phyloP scores from a whole-genome alignment of 2,113 vertebrate species.

The Ornithorhynchus anatinus region DNA sequence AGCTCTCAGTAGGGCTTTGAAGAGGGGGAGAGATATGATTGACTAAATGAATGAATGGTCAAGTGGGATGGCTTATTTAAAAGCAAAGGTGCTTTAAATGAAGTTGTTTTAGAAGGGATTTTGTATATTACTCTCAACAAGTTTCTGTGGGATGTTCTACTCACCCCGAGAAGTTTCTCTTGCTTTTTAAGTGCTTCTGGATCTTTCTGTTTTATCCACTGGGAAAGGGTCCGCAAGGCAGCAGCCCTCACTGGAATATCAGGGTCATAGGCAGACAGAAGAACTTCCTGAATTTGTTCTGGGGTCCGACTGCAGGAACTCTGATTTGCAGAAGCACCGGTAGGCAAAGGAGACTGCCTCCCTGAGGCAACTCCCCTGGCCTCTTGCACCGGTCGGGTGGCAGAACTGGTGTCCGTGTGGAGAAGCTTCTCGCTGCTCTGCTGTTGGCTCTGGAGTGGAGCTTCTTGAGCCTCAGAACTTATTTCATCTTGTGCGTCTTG shows the following conservation, averaged over 20 bases:
- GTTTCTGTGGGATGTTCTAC: neutral
- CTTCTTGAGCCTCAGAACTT: neutral
- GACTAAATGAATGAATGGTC: too few relatives aligned
- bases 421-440: rapidly evolving
- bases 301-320: rapidly evolving
- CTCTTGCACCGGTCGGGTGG: rapidly evolving
- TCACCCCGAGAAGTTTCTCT: conserved; percentile 84
- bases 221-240: conserved; percentile 78
- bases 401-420: neutral
- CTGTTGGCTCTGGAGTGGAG: rapidly evolving
- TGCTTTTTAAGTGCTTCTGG: conserved; percentile 63
- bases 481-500: rapidly evolving
- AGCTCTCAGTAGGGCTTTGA: too few relatives aligned
- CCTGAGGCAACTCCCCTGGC: rapidly evolving
- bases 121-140: too few relatives aligned
- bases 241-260: conserved; percentile 81
- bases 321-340: rapidly evolving
- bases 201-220: conserved; percentile 65
- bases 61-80: too few relatives aligned
- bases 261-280: conserved; percentile 83
- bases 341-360: rapidly evolving
- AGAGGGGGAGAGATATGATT: too few relatives aligned
- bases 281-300: conserved; percentile 56
- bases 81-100: too few relatives aligned
- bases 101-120: too few relatives aligned